Evolutionary conservation across 2,113 vertebrate species (phyloP), one percentile per base, ranked within the genome.

Genomic region (Lynx canadensis): DNA sequence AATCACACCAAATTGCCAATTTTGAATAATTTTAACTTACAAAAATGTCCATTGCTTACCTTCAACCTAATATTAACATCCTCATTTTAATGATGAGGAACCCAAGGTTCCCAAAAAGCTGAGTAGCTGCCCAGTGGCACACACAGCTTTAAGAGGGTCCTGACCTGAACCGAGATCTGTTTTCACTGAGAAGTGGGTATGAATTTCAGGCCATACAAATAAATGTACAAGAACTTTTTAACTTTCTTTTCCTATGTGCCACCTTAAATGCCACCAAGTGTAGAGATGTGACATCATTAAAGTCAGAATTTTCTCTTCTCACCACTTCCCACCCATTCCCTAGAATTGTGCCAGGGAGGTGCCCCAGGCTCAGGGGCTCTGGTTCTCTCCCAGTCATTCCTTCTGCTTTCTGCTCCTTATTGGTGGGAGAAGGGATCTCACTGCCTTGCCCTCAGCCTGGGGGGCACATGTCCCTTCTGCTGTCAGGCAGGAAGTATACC

Each of bases 71-170:
- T 74, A 13, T 85, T 84, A 89, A 73, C 79, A 45, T 79, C 29
- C 36, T 14, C 29, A 52, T 93, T 95, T 89, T 94, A 91, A 66
- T 71, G n/a, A 91, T 57, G 25, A 79, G 15, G 36, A 92, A 69
- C n/a, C 18, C 13, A 87, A 50, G 27, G 3, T 78, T 83, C 55
- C 93, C 52, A 89, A 89, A 89, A 92, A 57, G 12, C 48, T 65
- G 38, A 80, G 36, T 81, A 60, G 50, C 52, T 91, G 16, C 48
- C 33, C 45, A 15, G 25, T 65, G 50, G 25, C 38, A 27, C 33
- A 63, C 52, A 79, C 13, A 94, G 31, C 50, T 91, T 69, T 11
- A 19, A 88, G 83, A 83, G 68, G 60, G 31, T 66, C 16, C 48
- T 19, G 57, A 68, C 48, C 11, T 91, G 11, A 88, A 63, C 29